Percentiles rank a stretch among this genome's conserved stretches.
Conservation (phyloP, 2,797 vertebrate genomes). For the Scyliorhinus canicula region DNA sequence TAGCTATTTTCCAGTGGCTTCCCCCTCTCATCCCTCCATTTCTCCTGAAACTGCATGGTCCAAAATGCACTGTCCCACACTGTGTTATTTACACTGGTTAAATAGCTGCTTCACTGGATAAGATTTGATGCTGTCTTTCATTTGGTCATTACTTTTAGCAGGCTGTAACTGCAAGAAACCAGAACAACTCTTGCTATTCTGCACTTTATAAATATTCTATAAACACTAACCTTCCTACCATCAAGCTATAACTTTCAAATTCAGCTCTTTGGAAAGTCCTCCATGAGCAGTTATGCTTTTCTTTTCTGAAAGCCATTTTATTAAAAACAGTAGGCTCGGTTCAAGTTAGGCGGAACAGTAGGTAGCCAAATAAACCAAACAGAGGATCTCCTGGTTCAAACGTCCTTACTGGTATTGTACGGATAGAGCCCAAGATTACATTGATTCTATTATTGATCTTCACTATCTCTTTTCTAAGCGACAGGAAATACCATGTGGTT, state of each 20-base stretch:
- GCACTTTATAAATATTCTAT: slow-evolving; percentile 6
- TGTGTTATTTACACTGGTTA: neutral
- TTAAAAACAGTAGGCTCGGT: neutral
- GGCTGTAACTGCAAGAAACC: neutral
- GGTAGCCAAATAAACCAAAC: slow-evolving; percentile 1
- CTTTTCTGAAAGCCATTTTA: neutral
- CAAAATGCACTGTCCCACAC: neutral
- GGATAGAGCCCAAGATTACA: neutral
- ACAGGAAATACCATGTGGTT: slow-evolving; percentile 35
- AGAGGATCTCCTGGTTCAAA: neutral
- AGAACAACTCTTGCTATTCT: neutral
- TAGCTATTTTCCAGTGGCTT: too few relatives aligned
- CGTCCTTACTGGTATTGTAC: slow-evolving; percentile 9
- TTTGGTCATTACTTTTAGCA: neutral
- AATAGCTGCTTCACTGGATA: neutral
- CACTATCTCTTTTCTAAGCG: neutral
- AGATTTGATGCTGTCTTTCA: neutral
- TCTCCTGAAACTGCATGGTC: neutral
- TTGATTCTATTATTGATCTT: slow-evolving; percentile 28
- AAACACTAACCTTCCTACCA: neutral
- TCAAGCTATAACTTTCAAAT: neutral
- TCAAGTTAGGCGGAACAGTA: slow-evolving; percentile 34
- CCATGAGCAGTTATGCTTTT: neutral
- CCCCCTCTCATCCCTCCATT: too few relatives aligned
- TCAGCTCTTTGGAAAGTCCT: neutral